Evolutionary conservation across 2,888 invertebrate species (phyloP).

Genomic region (Ichneumoninae sp.): DNA sequence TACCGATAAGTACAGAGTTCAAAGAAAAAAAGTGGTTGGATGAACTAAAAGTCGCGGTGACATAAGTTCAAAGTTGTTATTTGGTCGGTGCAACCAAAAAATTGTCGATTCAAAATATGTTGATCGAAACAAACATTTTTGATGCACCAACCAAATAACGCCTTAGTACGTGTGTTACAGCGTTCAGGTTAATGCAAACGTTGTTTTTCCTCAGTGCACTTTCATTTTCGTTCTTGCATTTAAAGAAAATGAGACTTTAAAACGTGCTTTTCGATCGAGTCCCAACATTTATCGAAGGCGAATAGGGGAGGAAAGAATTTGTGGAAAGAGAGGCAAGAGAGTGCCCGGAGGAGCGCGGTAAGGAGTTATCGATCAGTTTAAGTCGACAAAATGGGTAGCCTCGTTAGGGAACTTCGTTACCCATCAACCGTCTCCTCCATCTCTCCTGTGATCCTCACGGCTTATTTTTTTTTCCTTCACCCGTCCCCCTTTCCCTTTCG

Average conservation of each 20-base stretch:
- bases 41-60: no score
- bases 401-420: slow-evolving; percentile 81
- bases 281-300: background rate
- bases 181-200: background rate
- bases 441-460: slow-evolving; percentile 62
- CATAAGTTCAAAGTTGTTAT: no score
- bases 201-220: background rate
- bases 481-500: slow-evolving; percentile 40
- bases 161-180: no score
- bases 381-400: slow-evolving; percentile 80
- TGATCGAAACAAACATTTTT: no score
- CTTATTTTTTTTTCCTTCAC: slow-evolving; percentile 49
- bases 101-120: background rate
- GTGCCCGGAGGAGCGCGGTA: slow-evolving; percentile 54
- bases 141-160: no score
- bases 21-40: no score
- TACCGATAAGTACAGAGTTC: background rate
- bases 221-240: background rate
- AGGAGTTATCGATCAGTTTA: slow-evolving; percentile 82
- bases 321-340: slow-evolving; percentile 9
- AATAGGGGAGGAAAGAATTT: background rate
- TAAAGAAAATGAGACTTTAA: background rate
- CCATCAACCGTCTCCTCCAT: slow-evolving; percentile 59
- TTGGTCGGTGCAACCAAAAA: background rate
- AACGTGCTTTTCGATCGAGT: background rate